Evolutionary conservation across 2,797 vertebrate genomes (phyloP).

Genomic region (Peromyscus nudipes): DNA sequence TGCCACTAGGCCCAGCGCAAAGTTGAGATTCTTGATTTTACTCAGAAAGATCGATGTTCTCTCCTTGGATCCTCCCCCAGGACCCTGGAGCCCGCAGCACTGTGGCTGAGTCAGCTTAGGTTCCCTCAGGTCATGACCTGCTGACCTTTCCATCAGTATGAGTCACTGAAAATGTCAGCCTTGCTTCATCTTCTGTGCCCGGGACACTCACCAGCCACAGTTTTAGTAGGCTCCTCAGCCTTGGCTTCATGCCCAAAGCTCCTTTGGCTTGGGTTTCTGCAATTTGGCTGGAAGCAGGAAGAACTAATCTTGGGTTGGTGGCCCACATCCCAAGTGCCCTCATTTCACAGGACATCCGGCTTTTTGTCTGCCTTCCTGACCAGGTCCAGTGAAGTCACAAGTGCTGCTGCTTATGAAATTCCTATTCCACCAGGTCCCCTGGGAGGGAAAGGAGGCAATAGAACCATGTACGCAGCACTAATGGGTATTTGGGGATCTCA

Average conservation of each 20-base stretch:
- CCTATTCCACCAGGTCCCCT: not conserved
- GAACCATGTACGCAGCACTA: not conserved
- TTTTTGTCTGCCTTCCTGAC: constrained; percentile 79
- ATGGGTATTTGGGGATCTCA: not conserved
- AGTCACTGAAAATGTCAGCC: not conserved
- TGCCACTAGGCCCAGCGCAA: not conserved
- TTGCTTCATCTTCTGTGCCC: not conserved
- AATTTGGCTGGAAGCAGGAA: constrained; percentile 66
- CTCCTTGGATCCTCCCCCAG: not conserved
- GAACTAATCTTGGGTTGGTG: constrained; percentile 54
- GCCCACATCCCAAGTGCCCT: constrained; percentile 67
- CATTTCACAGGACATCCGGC: constrained; percentile 77
- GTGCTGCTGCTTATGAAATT: not conserved
- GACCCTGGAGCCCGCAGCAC: fast-evolving
- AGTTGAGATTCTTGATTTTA: not conserved
- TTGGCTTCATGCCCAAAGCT: constrained; percentile 59
- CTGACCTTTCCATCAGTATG: not conserved
- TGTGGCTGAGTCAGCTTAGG: not conserved
- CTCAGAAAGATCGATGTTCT: not conserved
- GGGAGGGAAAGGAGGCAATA: not conserved
- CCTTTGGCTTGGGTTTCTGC: not conserved
- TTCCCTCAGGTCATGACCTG: not conserved
- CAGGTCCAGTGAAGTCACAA: not conserved
- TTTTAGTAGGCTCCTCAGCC: not conserved
- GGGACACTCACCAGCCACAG: not conserved